Evolutionary conservation across 2,888 invertebrate genomes (phyloP), one percentile per base, ranked within the genome.

Genomic region (Pocota personata): DNA sequence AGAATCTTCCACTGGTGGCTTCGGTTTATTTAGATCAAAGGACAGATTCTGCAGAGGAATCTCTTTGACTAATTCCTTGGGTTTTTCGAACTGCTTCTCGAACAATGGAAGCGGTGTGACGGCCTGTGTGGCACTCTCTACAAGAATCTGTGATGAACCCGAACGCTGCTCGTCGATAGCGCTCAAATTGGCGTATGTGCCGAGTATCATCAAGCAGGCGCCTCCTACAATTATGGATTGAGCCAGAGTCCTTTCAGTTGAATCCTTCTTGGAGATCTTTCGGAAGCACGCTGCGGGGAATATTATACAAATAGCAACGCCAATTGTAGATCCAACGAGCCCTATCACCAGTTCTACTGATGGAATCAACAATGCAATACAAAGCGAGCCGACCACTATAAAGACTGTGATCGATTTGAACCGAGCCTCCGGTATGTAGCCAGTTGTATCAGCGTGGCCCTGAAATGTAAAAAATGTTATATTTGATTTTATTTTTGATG

Each of bases 311-410:
- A 99, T 96, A 88, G 97, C 94, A 12, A 98, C 96, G 0, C 99
- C 99, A 88, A 98, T 98, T 0, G 99, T 98, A 1, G 99, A 97
- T 0, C 99, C 99, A 40, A 98, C 96, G 37, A 99, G 93, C 0
- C 98, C 98, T 78, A 99, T 94, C 71, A 99, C 97, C 89, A 99
- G 94, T 93, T 99, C 98, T 78, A 98, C 97, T 90, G 97, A 98
- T 14, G 99, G 99, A 88, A 99, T 95, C 87, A 98, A 92, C 64
- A 99, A 94, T 12, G 98, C 98, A 75, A 96, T 94, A 76, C 95
- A 93, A 62, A 99, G 93, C 0, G 98, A 96, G 19, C 95, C 93
- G 0, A 94, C 92, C 0, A 99, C 95, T 84, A 99, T 97, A 16
- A 94, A 93, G 10, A 96, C 93, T 0, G 99, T 99, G 67, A 99